Base-by-base conservation (phyloP, 2,888 invertebrate species). In the Drosophila merina region DNA sequence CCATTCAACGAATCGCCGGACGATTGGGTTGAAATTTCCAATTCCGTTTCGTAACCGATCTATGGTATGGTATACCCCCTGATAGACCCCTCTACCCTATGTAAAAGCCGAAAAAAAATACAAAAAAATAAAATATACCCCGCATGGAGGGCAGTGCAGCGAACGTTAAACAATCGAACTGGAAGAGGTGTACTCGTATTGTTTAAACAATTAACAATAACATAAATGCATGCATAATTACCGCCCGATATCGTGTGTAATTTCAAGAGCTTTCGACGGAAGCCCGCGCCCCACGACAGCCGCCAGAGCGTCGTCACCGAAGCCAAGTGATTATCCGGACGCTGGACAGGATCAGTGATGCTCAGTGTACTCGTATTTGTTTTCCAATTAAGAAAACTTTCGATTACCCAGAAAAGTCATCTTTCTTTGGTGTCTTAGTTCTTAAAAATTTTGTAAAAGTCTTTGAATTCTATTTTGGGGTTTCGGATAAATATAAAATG, bases 161-260 rank as follows among this genome's bases (percentile, higher is more conserved):
- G 12, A 52, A 74, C 71, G 82, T 62, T 54, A 76, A 50, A 76
- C 56, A 66, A 70, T 75, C 70, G 71, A 40, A 40, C 68, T 40
- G 52, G 10, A 55, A 71, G 71, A 72, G 69, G 72, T 70, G 64
- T 48, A 79, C 85, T 82, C 68, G 64, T 48, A 79, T 82, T 82
- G 85, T 85, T 82, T 82, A 82, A 82, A 82, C 82, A 84, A 82
- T 85, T 79, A 82, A 85, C 77, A 85, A 79, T 82, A 82, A 85
- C 82, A 82, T 82, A 79, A 85, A 69, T 82, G 85, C 63, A 77
- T 71, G 70, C 70, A 69, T 71, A 70, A 70, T 70, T 70, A 70
- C 70, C 49, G 44, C 14, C 33, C 62, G 50, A 57, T 30, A 69
- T 62, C 77, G 82, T 70, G 64, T 82, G 75, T 79, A 82, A 82